A percentile compares a stretch with the other conserved stretches of the same genome.
phyloP scores from a whole-genome alignment of 2,113 vertebrate genomes.

The Rousettus leschenaultii region DNA sequence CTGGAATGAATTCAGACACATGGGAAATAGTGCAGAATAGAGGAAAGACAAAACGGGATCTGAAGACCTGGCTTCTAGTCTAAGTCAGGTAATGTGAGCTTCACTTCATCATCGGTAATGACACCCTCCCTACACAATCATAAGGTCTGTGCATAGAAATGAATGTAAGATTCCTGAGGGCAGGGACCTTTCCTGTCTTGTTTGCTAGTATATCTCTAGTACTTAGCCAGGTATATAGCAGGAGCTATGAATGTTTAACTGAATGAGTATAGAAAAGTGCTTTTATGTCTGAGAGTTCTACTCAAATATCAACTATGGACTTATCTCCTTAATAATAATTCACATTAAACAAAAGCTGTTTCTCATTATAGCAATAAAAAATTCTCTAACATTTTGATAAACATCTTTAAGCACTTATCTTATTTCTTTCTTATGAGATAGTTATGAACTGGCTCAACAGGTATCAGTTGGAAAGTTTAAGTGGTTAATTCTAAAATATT shows the following conservation, averaged over 20 bases:
- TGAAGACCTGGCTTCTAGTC: not conserved
- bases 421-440: constrained; percentile 53
- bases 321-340: constrained; percentile 24
- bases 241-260: constrained; percentile 14
- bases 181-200: not conserved
- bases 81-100: not conserved
- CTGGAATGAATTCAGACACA: constrained; percentile 5
- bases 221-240: not conserved
- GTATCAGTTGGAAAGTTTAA: constrained; percentile 16
- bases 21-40: not conserved
- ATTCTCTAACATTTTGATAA: constrained; percentile 27
- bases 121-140: not conserved
- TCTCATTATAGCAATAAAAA: constrained; percentile 16
- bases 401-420: constrained; percentile 39
- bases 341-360: constrained; percentile 16
- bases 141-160: not conserved
- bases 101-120: not conserved
- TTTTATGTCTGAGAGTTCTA: not conserved
- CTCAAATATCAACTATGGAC: not conserved
- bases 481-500: constrained; percentile 62
- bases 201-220: not conserved
- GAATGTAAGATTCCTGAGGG: not conserved
- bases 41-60: not conserved
- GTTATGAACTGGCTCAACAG: constrained; percentile 3
- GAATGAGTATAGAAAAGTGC: not conserved